phyloP scores from a whole-genome alignment of 2,113 vertebrate species.

The Eublepharis macularius region DNA sequence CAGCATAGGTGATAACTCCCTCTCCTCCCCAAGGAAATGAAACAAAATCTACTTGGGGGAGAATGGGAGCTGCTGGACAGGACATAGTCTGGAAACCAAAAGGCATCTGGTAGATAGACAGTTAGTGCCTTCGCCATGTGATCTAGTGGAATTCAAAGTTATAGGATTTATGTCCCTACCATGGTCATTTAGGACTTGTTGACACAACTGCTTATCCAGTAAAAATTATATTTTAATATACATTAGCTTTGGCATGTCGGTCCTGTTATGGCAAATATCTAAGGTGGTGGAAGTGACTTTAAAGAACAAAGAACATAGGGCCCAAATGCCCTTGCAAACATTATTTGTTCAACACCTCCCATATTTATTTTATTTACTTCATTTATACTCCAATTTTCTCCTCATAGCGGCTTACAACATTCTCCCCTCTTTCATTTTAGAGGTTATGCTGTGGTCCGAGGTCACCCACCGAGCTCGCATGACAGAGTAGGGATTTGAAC shows the following conservation, averaged over 20 bases:
- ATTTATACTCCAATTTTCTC: no score
- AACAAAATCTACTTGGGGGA: slow-evolving; percentile 7
- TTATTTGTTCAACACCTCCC: background rate
- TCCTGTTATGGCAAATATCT: background rate
- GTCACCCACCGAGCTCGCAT: no score
- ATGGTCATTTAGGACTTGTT: slow-evolving; percentile 23
- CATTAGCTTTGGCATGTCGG: background rate
- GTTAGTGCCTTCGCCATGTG: background rate
- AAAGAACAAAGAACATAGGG: background rate
- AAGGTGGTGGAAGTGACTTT: background rate
- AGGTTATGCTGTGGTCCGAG: no score
- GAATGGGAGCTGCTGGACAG: slow-evolving; percentile 25
- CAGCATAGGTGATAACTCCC: background rate
- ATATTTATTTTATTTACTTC: no score
- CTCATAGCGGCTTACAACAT: no score
- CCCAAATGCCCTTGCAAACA: background rate
- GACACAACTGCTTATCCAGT: slow-evolving; percentile 15
- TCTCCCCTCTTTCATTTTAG: no score
- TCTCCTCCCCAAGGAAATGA: slow-evolving; percentile 25
- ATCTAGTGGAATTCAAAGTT: slow-evolving; percentile 3
- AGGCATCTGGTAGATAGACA: background rate
- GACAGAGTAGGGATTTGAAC: no score
- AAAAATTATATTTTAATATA: background rate
- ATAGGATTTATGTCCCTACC: slow-evolving; percentile 12
- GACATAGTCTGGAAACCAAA: background rate